Evolutionary conservation across 2,797 vertebrate species (phyloP).

Genomic region (Carduelis carduelis): DNA sequence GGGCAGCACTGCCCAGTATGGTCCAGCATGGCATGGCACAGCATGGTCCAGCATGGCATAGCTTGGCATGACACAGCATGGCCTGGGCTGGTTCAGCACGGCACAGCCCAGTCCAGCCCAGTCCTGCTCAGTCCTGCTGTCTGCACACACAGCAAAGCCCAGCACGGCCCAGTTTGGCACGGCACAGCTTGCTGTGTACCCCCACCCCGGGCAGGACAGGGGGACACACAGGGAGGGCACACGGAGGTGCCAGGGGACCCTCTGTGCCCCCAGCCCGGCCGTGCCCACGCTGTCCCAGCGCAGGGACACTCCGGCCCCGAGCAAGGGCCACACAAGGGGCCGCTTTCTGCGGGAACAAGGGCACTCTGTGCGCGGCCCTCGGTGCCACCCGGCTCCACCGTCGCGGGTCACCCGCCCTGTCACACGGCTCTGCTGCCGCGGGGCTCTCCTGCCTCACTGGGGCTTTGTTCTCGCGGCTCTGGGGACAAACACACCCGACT

Average conservation of each 20-base stretch:
- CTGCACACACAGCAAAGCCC: background rate
- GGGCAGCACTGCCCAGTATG: background rate
- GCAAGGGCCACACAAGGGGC: background rate
- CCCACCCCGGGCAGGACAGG: background rate
- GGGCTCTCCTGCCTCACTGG: conserved; percentile 4
- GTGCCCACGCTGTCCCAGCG: background rate
- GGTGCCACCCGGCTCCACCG: conserved; percentile 18
- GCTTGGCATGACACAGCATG: background rate
- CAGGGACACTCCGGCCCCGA: background rate
- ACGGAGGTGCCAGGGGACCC: background rate
- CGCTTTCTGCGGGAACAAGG: conserved; percentile 38
- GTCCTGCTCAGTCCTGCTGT: background rate
- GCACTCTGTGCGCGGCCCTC: background rate
- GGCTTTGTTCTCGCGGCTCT: background rate
- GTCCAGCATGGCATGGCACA: background rate
- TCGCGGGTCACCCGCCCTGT: background rate
- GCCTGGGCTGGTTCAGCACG: background rate
- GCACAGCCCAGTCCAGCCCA: background rate
- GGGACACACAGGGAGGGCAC: background rate
- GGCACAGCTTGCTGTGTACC: accelerated
- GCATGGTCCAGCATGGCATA: background rate
- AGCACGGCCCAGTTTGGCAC: background rate
- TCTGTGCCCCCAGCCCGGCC: background rate
- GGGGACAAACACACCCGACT: background rate
- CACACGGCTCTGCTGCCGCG: background rate